phyloP scores from a whole-genome alignment of 2,797 vertebrate species.

The Characodon lateralis region DNA sequence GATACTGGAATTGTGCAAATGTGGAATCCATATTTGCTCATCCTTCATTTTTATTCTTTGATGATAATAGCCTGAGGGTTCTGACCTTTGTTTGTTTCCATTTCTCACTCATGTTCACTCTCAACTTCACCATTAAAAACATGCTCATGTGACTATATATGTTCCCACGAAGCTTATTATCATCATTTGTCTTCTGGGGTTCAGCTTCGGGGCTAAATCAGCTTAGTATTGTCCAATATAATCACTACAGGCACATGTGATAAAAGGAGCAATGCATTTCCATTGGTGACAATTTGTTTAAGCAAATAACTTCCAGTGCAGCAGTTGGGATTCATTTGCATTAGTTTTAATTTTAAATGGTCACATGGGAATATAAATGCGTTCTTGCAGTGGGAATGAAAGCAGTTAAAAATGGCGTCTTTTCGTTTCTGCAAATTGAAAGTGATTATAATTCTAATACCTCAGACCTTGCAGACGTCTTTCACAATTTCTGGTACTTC shows the following conservation, averaged over 20 bases:
- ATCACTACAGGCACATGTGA: background rate
- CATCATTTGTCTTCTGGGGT: conserved; percentile 28
- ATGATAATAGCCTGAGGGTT: background rate
- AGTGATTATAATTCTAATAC: background rate
- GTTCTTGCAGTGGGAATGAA: background rate
- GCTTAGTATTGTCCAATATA: conserved; percentile 8
- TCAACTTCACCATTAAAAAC: conserved; percentile 1
- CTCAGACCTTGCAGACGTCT: background rate
- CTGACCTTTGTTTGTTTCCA: conserved; percentile 8
- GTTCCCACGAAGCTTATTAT: conserved; percentile 14
- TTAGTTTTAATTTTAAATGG: conserved; percentile 56
- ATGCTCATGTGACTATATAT: background rate
- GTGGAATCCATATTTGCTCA: conserved; percentile 2
- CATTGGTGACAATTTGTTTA: conserved; percentile 48
- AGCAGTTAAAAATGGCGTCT: conserved; percentile 2
- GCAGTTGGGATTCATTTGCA: conserved; percentile 59
- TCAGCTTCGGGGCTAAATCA: conserved; percentile 42
- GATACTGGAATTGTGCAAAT: background rate
- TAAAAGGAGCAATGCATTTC: conserved; percentile 34
- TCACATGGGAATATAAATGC: conserved; percentile 43
- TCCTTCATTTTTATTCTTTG: background rate
- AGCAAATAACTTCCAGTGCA: conserved; percentile 66
- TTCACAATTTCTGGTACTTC: background rate
- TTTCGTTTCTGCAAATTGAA: background rate
- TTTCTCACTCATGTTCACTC: conserved; percentile 14